Base-by-base conservation (phyloP, 2,797 vertebrate genomes). In the Typhlichthys subterraneus region DNA sequence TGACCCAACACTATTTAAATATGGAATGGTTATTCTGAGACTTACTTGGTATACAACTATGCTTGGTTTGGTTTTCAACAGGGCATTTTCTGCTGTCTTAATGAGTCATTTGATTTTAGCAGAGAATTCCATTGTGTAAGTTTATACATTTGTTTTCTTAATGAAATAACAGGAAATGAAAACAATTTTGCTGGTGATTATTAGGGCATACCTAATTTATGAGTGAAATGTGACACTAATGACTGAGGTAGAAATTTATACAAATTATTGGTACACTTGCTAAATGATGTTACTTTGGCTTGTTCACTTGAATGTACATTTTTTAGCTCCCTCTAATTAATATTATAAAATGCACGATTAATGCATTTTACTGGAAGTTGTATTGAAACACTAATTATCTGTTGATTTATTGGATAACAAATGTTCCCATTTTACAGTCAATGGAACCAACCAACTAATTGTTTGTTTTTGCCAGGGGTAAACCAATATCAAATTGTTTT, bases 1-100 rank as follows among this genome's bases (percentile, higher is more conserved):
- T 59, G 23, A 69, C 6, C 53, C 67, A 85, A 83, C 63, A 64
- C 60, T 67, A 77, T 70, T 61, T 51, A 11, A 48, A 48, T 59
- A 45, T 5, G 48, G 2, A 59, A 54, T 15, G 45, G 42, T 64
- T 64, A 31, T 57, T 33, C 17, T 77, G 45, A 67, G 45, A 65
- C 45, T 4, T 11, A 47, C 71, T 67, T 57, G 57, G 60, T 6
- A 31, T 47, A 5, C 49, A 3, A 29, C 57, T 7, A 23, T 45
- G 60, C 61, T 53, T 47, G 29, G 5, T 75, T 58, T 23, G 2
- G 47, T 38, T 57, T 59, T 53, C n/a, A 14, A 0, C 11, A 53
- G 53, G 14, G n/a, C 14, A 50, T 11, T 59, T 59, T 59, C 29
- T 45, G 67, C 49, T 46, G 53, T 52, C 59, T 61, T 56, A 33